These are phyloP conservation scores for Xylocopa sonorina DNA, from an alignment of 1,140 invertebrate genomes.

Conservation along the genomic window DNA sequence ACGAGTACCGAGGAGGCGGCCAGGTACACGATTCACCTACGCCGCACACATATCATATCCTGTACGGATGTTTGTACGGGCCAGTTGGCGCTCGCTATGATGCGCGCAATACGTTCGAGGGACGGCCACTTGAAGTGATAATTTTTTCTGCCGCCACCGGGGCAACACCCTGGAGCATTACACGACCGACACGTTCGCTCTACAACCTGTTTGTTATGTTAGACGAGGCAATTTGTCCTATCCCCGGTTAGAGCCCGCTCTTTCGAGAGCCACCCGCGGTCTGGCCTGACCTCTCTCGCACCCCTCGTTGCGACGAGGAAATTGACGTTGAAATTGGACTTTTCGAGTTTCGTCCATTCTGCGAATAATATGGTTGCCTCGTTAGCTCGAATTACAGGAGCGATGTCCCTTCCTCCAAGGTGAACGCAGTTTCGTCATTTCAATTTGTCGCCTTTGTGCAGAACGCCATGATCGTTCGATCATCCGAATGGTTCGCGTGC, in stretches of 20 bases:
- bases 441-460: not conserved
- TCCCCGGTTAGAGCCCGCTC: slow-evolving; percentile 28
- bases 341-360: not conserved
- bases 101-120: slow-evolving; percentile 21
- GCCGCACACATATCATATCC: not conserved
- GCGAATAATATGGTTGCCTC: not conserved
- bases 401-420: not conserved
- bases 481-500: not conserved
- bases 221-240: slow-evolving; percentile 70
- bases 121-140: slow-evolving; percentile 61
- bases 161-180: slow-evolving; percentile 59
- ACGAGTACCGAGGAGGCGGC: slow-evolving; percentile 39
- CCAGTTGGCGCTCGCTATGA: not conserved
- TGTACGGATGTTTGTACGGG: not conserved
- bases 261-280: slow-evolving; percentile 22
- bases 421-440: not conserved
- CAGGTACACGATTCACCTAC: not conserved
- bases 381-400: slow-evolving; percentile 9
- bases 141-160: slow-evolving; percentile 60
- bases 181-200: slow-evolving; percentile 40
- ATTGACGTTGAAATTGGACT: slow-evolving; percentile 33
- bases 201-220: slow-evolving; percentile 69
- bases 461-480: not conserved
- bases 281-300: not conserved
- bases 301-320: not conserved